Base-by-base conservation (phyloP, 2,113 vertebrate species). In the Chamaetylas fuelleborni region DNA sequence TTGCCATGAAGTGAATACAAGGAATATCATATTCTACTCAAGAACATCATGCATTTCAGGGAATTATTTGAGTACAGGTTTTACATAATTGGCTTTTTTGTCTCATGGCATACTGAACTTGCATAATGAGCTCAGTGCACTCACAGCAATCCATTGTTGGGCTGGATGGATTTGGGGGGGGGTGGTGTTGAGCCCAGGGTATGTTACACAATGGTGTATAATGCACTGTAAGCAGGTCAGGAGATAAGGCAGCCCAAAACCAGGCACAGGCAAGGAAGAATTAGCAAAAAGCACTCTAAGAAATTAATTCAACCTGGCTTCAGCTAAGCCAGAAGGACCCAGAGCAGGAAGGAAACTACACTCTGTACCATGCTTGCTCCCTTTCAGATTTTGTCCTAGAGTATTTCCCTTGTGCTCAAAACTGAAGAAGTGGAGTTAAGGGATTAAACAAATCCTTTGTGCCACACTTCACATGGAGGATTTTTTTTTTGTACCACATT, bases 11-110 rank as follows among this genome's bases (percentile, higher is more conserved):
- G 45, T 15, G 3, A 79, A 85, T 29, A 42, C 40, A 62, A 83
- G 92, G 85, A 90, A 87, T 70, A 95, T 85, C 82, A 91, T 85
- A 81, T 50, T 82, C 92, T 58, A 14, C 71, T 80, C 45, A 47
- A 95, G 92, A 81, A 81, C 66, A 81, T 86, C 26, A 74, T 5
- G 34, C 74, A 51, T 94, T 95, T 88, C 82, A n/a, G 92, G 88
- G 86, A 92, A 94, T 90, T 80, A 94, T 90, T 90, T 88, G 90
- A 96, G 64, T 9, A 29, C 34, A 58, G 67, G 57, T 94, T 94
- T 95, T 92, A 95, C 81, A 94, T 96, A 96, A 96, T 94, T 93
- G 92, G 47, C 88, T 90, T 95, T 92, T 95, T 95, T 94, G 95
- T 95, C 90, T 97, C 81, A 47, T 81, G 92, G 87, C 92, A 88